Conservation (phyloP, 2,888 invertebrate species). For the Mythimna lalbum region DNA sequence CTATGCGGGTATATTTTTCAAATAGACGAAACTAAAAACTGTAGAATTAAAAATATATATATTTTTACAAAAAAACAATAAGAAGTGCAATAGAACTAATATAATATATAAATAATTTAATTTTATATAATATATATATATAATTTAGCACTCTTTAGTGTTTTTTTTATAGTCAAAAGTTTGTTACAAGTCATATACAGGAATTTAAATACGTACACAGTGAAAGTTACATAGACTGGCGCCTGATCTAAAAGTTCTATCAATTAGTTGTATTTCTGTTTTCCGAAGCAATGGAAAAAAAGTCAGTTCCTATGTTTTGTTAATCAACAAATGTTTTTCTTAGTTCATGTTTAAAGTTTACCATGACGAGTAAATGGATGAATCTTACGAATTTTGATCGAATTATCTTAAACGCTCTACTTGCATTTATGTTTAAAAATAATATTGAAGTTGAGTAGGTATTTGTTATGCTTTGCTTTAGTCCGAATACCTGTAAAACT, state of each 20-base stretch:
- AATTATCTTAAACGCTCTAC: neutral
- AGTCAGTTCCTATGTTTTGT: neutral
- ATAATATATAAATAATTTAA: too few species aligned
- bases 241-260: slow-evolving; percentile 13
- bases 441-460: neutral
- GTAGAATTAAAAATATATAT: too few species aligned
- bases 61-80: too few species aligned
- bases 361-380: too few species aligned
- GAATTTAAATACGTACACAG: neutral
- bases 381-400: neutral
- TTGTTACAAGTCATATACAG: neutral
- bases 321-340: neutral
- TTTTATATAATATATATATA: too few species aligned
- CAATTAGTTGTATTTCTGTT: neutral
- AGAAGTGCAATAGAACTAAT: too few species aligned
- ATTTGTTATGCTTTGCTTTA: neutral
- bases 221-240: neutral
- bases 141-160: too few species aligned
- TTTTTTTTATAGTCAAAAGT: too few species aligned
- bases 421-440: neutral
- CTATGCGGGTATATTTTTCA: too few species aligned
- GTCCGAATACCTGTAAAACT: neutral
- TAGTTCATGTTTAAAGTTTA: too few species aligned
- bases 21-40: too few species aligned
- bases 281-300: neutral